These are phyloP conservation scores for Megaceryle maxima DNA, from an alignment of 2,113 vertebrate species.

Conservation along the genomic window DNA sequence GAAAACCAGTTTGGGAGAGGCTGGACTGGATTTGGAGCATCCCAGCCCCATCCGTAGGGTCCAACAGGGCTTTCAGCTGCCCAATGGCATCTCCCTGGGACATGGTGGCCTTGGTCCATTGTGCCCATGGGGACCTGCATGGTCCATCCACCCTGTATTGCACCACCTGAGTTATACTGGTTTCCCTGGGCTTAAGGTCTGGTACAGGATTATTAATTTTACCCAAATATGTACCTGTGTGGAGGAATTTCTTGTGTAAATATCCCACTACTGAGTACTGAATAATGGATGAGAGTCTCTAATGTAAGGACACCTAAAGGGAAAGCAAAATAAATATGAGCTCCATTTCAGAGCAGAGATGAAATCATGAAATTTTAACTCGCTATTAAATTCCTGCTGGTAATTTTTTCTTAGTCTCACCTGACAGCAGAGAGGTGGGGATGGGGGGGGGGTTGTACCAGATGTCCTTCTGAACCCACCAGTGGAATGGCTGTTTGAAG, in stretches of 20 bases:
- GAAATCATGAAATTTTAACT: background rate
- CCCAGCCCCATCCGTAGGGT: rapidly evolving
- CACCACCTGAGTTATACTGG: background rate
- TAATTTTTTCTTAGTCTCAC: background rate
- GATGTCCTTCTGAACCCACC: background rate
- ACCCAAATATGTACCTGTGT: background rate
- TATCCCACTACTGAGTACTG: background rate
- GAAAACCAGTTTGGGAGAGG: background rate
- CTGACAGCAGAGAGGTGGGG: background rate
- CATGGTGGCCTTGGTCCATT: rapidly evolving
- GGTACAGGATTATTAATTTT: background rate
- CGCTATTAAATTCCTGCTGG: background rate
- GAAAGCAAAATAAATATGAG: background rate
- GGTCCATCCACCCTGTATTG: background rate
- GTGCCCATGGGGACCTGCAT: background rate
- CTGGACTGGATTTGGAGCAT: background rate
- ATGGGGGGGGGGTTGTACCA: background rate
- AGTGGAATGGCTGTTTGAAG: background rate
- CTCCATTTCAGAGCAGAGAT: background rate
- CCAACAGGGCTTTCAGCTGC: background rate
- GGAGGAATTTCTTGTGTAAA: background rate
- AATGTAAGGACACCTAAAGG: background rate
- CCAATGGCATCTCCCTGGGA: background rate
- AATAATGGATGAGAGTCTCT: background rate
- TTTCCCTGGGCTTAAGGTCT: background rate